These are phyloP conservation scores for Marmota flaviventris DNA, from an alignment of 2,113 vertebrate genomes.

Conservation along the genomic window DNA sequence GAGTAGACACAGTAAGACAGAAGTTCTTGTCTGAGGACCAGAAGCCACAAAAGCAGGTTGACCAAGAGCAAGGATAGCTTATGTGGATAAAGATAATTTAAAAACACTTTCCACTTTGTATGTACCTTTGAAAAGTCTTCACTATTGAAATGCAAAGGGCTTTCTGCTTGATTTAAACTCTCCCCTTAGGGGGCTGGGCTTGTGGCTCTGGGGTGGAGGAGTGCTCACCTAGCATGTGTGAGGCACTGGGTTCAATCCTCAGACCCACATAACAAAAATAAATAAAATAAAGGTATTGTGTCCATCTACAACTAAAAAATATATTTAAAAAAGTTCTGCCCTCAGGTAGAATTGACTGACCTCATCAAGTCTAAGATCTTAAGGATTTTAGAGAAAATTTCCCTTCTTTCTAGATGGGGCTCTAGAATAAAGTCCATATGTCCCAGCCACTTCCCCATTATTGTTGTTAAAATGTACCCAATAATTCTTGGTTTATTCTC, in stretches of 20 bases:
- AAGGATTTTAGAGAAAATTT: slow-evolving; percentile 40
- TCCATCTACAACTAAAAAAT: too few species aligned
- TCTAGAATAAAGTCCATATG: not conserved
- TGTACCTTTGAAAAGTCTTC: slow-evolving; percentile 74
- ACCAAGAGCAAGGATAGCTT: slow-evolving; percentile 59
- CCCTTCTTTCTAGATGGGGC: slow-evolving; percentile 10
- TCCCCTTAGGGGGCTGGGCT: too few species aligned
- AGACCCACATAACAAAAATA: too few species aligned
- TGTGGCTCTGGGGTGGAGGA: too few species aligned
- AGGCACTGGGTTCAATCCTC: too few species aligned
- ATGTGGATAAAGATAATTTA: slow-evolving; percentile 53
- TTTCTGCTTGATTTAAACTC: slow-evolving; percentile 54
- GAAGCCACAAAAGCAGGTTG: slow-evolving; percentile 43
- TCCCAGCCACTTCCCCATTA: not conserved
- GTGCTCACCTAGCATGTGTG: too few species aligned
- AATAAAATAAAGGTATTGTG: too few species aligned
- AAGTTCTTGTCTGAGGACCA: slow-evolving; percentile 49
- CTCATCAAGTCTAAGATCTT: not conserved
- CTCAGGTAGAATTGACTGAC: not conserved
- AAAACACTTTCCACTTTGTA: slow-evolving; percentile 56
- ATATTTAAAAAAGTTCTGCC: not conserved
- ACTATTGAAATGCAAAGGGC: slow-evolving; percentile 35
- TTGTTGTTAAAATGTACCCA: not conserved
- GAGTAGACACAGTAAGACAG: not conserved
- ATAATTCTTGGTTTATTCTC: not conserved